Evolutionary conservation across 2,113 vertebrate species (phyloP).

Genomic region (Saccopteryx leptura): DNA sequence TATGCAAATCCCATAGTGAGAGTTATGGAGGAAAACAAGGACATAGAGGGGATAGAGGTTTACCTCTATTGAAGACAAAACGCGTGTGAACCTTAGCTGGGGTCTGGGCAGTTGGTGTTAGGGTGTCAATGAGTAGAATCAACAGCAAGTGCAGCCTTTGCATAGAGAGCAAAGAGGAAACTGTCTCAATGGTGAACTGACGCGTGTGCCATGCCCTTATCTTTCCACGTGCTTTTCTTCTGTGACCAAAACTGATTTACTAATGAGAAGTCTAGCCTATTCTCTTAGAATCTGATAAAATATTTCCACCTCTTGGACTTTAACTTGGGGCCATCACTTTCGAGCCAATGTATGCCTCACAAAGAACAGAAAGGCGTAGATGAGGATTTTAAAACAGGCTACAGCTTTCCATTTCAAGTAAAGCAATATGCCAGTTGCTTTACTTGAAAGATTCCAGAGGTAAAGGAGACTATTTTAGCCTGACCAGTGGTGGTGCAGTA

Average conservation of each 20-base stretch:
- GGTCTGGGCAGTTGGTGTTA: neutral
- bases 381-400: neutral
- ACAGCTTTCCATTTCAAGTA: neutral
- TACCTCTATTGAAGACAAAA: neutral
- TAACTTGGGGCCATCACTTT: neutral
- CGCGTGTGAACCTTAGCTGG: neutral
- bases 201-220: too few species aligned
- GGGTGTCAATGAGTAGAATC: neutral
- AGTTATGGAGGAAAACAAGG: neutral
- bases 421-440: neutral
- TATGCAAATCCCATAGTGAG: neutral
- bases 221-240: neutral
- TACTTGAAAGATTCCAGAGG: neutral
- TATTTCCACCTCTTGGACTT: neutral
- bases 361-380: neutral
- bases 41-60: neutral
- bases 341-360: neutral
- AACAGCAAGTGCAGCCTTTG: neutral
- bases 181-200: neutral
- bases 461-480: neutral
- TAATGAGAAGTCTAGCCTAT: neutral
- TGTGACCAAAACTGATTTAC: neutral
- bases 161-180: accelerated
- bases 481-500: too few species aligned
- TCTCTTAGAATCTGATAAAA: neutral